These are phyloP conservation scores for Psephotus haematonotus DNA, from an alignment of 2,113 vertebrate genomes.

Conservation along the genomic window DNA sequence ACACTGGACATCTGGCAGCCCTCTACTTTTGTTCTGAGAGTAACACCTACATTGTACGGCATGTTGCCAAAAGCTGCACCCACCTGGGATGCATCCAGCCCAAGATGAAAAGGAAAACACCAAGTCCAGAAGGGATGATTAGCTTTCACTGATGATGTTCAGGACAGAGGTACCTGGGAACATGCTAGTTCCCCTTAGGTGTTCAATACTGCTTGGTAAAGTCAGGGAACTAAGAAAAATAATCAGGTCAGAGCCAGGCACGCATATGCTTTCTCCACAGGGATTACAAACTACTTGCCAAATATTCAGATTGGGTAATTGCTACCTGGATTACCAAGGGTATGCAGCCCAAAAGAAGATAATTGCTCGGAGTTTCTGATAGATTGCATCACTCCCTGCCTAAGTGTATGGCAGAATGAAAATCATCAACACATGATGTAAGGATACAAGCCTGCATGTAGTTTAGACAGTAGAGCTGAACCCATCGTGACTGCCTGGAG, in stretches of 20 bases:
- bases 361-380: constrained; percentile 39
- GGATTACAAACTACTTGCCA: constrained; percentile 50
- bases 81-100: constrained; percentile 21
- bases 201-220: neutral
- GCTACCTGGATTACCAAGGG: constrained; percentile 66
- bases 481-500: neutral
- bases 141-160: constrained; percentile 27
- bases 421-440: constrained; percentile 17
- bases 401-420: neutral
- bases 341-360: constrained; percentile 46
- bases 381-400: neutral
- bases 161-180: neutral
- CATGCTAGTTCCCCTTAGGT: neutral
- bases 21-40: neutral
- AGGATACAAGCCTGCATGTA: neutral
- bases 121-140: constrained; percentile 28
- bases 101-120: constrained; percentile 15
- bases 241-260: constrained; percentile 49
- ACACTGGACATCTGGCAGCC: constrained; percentile 24
- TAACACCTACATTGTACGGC: neutral
- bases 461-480: neutral
- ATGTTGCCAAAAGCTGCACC: constrained; percentile 31
- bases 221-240: constrained; percentile 29
- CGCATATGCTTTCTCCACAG: constrained; percentile 56
- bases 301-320: constrained; percentile 71